These are phyloP conservation scores for Formica selysi DNA, from an alignment of 1,140 invertebrate genomes.

Conservation along the genomic window DNA sequence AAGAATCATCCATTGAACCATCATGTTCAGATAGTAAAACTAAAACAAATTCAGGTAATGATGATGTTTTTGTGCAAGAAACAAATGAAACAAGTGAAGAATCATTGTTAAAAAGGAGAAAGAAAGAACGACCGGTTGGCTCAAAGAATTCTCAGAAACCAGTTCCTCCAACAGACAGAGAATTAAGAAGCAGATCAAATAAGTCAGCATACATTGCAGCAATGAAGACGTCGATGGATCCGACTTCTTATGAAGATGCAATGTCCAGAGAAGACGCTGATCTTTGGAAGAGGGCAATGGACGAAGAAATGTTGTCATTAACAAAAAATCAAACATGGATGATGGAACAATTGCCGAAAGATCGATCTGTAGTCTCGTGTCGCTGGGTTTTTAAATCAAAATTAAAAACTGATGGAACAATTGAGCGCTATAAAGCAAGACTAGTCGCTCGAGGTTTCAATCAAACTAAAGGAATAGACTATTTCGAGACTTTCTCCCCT, in stretches of 20 bases:
- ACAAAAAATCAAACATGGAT: background rate
- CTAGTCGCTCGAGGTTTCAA: conserved; percentile 10
- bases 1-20: background rate
- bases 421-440: conserved; percentile 20
- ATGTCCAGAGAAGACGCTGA: background rate
- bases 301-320: conserved; percentile 26
- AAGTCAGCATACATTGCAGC: background rate
- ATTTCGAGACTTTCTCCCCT: conserved; percentile 31
- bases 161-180: background rate
- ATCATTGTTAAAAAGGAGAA: background rate
- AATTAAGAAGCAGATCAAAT: background rate
- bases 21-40: background rate
- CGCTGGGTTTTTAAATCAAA: conserved; percentile 33
- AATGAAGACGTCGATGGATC: conserved; percentile 2
- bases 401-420: background rate
- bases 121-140: background rate
- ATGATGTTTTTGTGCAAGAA: background rate
- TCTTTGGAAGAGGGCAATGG: conserved; percentile 20
- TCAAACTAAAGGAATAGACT: background rate
- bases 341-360: background rate
- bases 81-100: background rate
- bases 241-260: conserved; percentile 22
- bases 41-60: background rate
- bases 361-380: background rate
- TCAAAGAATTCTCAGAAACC: conserved; percentile 26